Base-by-base conservation (phyloP, 2,113 vertebrate species). In the Nettapus auritus region DNA sequence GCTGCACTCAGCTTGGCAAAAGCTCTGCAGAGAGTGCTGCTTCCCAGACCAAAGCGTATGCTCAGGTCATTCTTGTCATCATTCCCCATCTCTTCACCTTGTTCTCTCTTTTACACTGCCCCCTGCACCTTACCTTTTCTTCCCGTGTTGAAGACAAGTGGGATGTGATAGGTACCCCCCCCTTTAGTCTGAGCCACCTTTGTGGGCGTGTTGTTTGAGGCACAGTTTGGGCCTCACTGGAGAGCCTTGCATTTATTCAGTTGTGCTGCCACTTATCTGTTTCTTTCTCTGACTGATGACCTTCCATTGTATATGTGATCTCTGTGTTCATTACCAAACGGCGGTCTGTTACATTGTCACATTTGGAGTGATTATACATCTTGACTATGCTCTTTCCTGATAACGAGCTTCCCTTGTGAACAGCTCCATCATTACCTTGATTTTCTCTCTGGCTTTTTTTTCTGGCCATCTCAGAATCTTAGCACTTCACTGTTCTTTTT, bases 1-100 rank as follows among this genome's bases (percentile, higher is more conserved):
- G 42, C 44, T 31, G 17, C 8, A 40, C 23, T 46, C 23, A 7
- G 53, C 26, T n/a, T 2, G 11, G 52, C 52, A 79, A 20, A 67
- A 90, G 62, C 19, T 7, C 31, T 36, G 48, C 28, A 8, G 2
- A 25, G 13, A 73, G 46, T 11, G 15, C 4, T 2, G 1, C 36
- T 67, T 89, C 21, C 56, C 31, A 70, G 20, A 38, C 4, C 48
- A 57, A 23, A 56, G 6, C 0, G 0, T 5, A 11, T 13, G 0
- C 0, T 11, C n/a, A 50, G 62, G 15, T 79, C 29, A 2, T 53
- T 53, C 52, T 23, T 29, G 31, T 75, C 31, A 16, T 56, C 7
- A 0, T 23, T 64, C 48, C 13, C 29, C 17, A 7, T 25, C 25
- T 60, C 56, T 42, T 40, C 38, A 46, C 16, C 34, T 38, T 19